Conservation (phyloP, 1,140 invertebrate species). For the Diabrotica virgifera region DNA sequence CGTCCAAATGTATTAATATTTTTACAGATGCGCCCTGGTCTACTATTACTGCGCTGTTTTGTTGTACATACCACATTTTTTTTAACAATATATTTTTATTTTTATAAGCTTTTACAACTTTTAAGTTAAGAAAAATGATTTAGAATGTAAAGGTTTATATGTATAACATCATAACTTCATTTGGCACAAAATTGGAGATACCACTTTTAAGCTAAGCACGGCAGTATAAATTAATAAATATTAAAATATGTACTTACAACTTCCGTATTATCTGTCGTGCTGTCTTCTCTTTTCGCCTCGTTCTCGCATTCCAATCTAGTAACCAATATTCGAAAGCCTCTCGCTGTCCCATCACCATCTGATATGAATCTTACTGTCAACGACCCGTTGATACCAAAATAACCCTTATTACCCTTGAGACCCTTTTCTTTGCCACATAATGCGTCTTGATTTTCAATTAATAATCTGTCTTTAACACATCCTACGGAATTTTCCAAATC, state of each 20-base stretch:
- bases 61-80: too few relatives aligned
- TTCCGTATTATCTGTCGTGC: not conserved
- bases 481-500: slow-evolving; percentile 49
- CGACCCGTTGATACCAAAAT: slow-evolving; percentile 49
- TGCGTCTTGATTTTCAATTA: slow-evolving; percentile 46
- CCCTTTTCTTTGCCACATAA: slow-evolving; percentile 50
- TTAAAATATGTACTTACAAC: not conserved
- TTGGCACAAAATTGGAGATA: too few relatives aligned
- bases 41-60: too few relatives aligned
- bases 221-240: too few relatives aligned
- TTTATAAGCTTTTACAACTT: too few relatives aligned
- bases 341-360: slow-evolving; percentile 28
- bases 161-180: too few relatives aligned
- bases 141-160: too few relatives aligned
- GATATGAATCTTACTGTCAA: slow-evolving; percentile 36
- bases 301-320: slow-evolving; percentile 38
- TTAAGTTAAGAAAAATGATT: too few relatives aligned
- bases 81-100: too few relatives aligned
- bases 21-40: too few relatives aligned
- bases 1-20: too few relatives aligned
- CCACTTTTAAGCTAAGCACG: too few relatives aligned
- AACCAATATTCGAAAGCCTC: slow-evolving; percentile 55
- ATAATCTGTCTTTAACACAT: slow-evolving; percentile 53
- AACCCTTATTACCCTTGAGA: slow-evolving; percentile 50
- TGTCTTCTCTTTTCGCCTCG: not conserved